phyloP scores from a whole-genome alignment of 2,888 invertebrate species.

The Lepidocyrtoides sp. region DNA sequence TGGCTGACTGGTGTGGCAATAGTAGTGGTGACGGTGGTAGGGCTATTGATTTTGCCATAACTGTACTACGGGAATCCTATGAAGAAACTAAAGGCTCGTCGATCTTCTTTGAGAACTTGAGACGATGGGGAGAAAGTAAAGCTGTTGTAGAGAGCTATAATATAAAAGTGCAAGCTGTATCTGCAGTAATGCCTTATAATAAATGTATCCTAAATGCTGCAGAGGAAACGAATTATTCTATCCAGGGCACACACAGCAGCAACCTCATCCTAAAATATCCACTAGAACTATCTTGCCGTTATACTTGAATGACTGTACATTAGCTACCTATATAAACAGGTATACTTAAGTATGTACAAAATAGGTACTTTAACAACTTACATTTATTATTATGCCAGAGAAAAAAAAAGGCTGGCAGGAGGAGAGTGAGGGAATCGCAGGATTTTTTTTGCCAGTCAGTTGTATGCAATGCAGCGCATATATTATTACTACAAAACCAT shows the following conservation, averaged over 20 bases:
- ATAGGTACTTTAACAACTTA: constrained; percentile 20
- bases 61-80: constrained; percentile 45
- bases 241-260: neutral
- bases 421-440: constrained; percentile 12
- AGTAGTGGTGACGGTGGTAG: constrained; percentile 17
- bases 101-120: constrained; percentile 63
- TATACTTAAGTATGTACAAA: neutral
- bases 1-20: constrained; percentile 28
- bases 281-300: too few relatives aligned
- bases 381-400: constrained; percentile 33
- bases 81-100: constrained; percentile 64
- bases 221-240: constrained; percentile 44
- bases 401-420: neutral
- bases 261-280: neutral
- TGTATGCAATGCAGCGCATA: constrained; percentile 53
- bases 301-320: too few relatives aligned
- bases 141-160: neutral
- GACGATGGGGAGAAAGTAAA: constrained; percentile 1
- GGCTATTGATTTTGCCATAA: constrained; percentile 77
- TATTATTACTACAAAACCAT: constrained; percentile 45
- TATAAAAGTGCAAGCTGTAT: neutral
- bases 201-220: constrained; percentile 20
- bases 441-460: constrained; percentile 53
- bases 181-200: neutral
- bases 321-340: neutral